Base-by-base conservation (phyloP, 2,888 invertebrate genomes). In the Diarsia mendica region DNA sequence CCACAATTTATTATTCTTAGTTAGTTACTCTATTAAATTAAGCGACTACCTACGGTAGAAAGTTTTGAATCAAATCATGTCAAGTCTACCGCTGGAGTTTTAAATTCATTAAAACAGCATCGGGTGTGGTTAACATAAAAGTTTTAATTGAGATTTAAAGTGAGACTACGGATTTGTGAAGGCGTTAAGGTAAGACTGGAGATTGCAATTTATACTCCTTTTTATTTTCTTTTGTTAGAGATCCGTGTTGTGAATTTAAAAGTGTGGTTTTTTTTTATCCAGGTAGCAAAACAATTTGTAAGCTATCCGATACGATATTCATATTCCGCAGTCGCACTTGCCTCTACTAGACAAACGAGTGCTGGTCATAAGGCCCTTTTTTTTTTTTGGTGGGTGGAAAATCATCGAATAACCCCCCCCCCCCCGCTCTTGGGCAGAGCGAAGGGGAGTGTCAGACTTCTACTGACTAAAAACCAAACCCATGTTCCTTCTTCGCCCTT, bases 81-180 rank as follows among this genome's bases (percentile, higher is more conserved):
- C 61, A 48, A 28, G 46, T 53, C 58, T 20, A 15, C 11, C 8
- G 28, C 51, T n/a, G 44, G 13, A 67, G 65, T 78, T 83, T 65
- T 65, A 55, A 77, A 71, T 82, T 82, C 70, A 78, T 68, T 78
- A 69, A 70, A 77, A 58, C 68, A 83, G 65, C 67, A 63, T 60
- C 69, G n/a, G 58, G 55, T 63, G 55, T 70, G 72, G 71, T 71
- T 72, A 44, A 70, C 75, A 68, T 80, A 68, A 70, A 83, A 83
- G 58, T 82, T 83, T 85, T 84, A 82, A 84, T 84, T 84, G 61
- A 71, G 67, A 70, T 75, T 77, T 78, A 55, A 68, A 76, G 0
- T 28, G 55, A 58, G 82, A 55, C 51, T 18, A n/a, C 28, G 58
- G 64, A 58, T 79, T 82, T 79, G 23, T n/a, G 44, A 44, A 49